phyloP scores from a whole-genome alignment of 2,113 vertebrate species.

The Plestiodon gilberti region DNA sequence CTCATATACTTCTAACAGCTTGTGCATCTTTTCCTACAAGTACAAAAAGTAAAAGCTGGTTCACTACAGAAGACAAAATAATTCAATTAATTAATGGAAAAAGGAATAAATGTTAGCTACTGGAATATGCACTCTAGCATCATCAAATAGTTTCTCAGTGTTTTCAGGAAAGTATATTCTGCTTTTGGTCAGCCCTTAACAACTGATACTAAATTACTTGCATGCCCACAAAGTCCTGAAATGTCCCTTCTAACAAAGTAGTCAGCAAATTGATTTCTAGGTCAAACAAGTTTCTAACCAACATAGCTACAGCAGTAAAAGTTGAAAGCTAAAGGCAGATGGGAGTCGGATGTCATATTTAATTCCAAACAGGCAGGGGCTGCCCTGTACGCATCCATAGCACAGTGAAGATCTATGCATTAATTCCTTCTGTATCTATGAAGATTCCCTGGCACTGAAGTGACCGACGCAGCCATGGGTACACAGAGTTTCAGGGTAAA shows the following conservation, averaged over 20 bases:
- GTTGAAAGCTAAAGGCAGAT: background rate
- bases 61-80: background rate
- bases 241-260: background rate
- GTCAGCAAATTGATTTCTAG: background rate
- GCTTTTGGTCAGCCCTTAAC: background rate
- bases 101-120: background rate
- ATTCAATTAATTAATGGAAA: background rate
- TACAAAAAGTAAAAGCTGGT: slow-evolving; percentile 6
- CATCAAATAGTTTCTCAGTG: background rate
- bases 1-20: slow-evolving; percentile 94
- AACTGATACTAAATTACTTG: background rate
- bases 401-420: background rate
- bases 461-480: background rate
- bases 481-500: background rate
- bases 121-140: background rate
- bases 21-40: slow-evolving; percentile 95
- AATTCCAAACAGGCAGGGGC: background rate
- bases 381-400: background rate
- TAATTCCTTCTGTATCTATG: background rate
- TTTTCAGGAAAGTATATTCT: background rate
- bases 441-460: background rate
- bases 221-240: background rate
- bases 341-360: background rate
- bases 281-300: too few species aligned
- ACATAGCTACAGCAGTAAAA: background rate